phyloP scores from a whole-genome alignment of 2,888 invertebrate genomes.

The Lamellibrachia columna region DNA sequence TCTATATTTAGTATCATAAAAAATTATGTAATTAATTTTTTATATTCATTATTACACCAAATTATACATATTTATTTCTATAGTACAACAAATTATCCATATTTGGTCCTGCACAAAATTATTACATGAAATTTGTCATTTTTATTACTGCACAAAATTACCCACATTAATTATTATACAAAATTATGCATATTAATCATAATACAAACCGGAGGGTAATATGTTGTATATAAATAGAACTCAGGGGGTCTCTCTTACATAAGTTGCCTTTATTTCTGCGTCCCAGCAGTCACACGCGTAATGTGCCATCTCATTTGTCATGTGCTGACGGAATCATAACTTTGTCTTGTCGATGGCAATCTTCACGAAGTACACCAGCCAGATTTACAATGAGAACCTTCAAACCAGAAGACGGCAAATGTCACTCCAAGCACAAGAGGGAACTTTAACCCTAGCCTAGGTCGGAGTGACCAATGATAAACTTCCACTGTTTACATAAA shows the following conservation, averaged over 20 bases:
- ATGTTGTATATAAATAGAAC: not conserved
- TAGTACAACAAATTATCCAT: no score
- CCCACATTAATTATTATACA: no score
- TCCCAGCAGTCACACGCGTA: slow-evolving; percentile 99
- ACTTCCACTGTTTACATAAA: not conserved
- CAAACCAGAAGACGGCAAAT: slow-evolving; percentile 27
- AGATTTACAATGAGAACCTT: slow-evolving; percentile 86
- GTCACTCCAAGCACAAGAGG: not conserved
- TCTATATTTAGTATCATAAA: no score
- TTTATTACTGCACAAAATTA: no score
- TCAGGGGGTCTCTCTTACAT: slow-evolving; percentile 70
- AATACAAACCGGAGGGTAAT: not conserved
- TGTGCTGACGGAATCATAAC: slow-evolving; percentile 95
- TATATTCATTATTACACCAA: no score
- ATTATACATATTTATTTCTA: no score
- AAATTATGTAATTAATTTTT: no score
- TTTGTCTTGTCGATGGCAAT: slow-evolving; percentile 86
- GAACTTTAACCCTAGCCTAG: not conserved
- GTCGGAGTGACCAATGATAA: not conserved
- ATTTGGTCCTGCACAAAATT: no score
- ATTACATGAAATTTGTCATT: no score
- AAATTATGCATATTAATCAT: no score
- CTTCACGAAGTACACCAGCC: slow-evolving; percentile 94
- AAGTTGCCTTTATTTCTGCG: slow-evolving; percentile 96
- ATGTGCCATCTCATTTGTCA: slow-evolving; percentile 99